phyloP scores from a whole-genome alignment of 1,140 invertebrate genomes.

The Prorops nasuta region DNA sequence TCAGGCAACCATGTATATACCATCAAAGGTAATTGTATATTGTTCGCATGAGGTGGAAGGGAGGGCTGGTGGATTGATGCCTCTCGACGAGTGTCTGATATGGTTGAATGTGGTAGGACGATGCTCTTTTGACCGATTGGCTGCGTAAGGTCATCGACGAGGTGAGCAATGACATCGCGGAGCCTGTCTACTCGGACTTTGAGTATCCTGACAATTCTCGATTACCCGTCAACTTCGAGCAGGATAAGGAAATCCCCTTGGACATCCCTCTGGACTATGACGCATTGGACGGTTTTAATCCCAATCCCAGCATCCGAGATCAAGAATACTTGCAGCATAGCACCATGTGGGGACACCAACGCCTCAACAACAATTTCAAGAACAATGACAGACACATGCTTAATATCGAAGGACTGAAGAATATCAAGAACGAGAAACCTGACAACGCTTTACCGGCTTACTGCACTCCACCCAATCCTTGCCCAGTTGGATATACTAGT shows the following conservation, averaged over 20 bases:
- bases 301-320: conserved; percentile 77
- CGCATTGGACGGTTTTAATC: conserved; percentile 61
- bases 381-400: conserved; percentile 38
- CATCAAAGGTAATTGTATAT: conserved; percentile 32
- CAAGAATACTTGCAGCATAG: conserved; percentile 89
- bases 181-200: conserved; percentile 61
- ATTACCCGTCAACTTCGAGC: conserved; percentile 56
- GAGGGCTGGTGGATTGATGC: no score
- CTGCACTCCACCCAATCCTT: conserved; percentile 98
- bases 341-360: conserved; percentile 82
- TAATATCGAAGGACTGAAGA: conserved; percentile 55
- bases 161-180: conserved; percentile 66
- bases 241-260: conserved; percentile 55
- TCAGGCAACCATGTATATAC: conserved; percentile 29
- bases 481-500: conserved; percentile 84
- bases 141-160: conserved; percentile 68
- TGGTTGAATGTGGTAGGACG: no score
- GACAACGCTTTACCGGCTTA: conserved; percentile 94
- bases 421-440: conserved; percentile 78
- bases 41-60: no score
- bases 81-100: no score
- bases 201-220: conserved; percentile 64
- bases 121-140: conserved; percentile 59
- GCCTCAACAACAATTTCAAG: conserved; percentile 68
- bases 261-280: conserved; percentile 63